Conservation (phyloP, 2,113 vertebrate genomes). For the Menura novaehollandiae region DNA sequence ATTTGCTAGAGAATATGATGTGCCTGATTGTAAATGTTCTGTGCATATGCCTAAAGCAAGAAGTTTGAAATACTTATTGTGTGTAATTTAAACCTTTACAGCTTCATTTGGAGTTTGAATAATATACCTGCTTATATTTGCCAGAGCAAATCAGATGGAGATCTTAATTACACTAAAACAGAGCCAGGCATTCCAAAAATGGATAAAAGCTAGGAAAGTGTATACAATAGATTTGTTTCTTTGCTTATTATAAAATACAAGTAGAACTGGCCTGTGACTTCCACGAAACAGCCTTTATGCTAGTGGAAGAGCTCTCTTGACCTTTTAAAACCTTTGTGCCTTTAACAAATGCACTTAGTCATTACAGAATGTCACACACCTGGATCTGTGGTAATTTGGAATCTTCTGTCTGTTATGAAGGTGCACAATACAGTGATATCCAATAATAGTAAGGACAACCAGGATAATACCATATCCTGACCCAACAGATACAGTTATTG, state of each 20-base stretch:
- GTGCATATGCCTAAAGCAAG: neutral
- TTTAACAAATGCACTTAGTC: neutral
- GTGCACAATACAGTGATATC: neutral
- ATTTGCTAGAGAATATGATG: neutral
- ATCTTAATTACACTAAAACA: slow-evolving; percentile 84
- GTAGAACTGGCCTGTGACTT: neutral
- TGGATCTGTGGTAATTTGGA: neutral
- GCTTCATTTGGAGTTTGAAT: neutral
- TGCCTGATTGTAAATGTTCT: neutral
- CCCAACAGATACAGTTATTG: neutral
- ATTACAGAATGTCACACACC: neutral
- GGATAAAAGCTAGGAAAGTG: slow-evolving; percentile 55
- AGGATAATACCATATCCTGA: neutral
- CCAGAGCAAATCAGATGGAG: slow-evolving; percentile 83
- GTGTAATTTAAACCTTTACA: neutral
- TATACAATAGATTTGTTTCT: neutral
- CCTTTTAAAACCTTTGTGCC: neutral
- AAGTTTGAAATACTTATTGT: neutral
- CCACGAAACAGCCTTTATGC: neutral
- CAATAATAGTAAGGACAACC: neutral
- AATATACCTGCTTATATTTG: slow-evolving; percentile 44
- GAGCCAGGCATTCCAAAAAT: slow-evolving; percentile 77
- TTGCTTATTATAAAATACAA: neutral
- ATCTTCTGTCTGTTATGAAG: neutral
- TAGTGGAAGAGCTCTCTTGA: neutral